Evolutionary conservation across 2,113 vertebrate genomes (phyloP).

Genomic region (Leptodactylus fuscus): DNA sequence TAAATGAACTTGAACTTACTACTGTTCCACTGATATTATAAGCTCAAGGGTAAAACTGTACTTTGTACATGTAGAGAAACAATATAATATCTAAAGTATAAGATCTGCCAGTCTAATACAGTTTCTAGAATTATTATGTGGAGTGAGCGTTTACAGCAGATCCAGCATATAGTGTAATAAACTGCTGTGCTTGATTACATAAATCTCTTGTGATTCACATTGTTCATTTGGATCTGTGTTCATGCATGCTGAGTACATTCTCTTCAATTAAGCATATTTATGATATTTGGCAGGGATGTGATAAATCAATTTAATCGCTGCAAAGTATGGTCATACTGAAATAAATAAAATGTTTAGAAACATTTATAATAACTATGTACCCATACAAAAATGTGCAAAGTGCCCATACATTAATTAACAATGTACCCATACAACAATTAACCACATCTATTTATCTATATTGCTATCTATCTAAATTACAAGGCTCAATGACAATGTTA

Average conservation of each 20-base stretch:
- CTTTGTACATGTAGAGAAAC: not conserved
- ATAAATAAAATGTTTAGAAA: conserved; percentile 57
- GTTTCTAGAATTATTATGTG: not conserved
- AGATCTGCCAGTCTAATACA: not conserved
- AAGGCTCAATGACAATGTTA: not conserved
- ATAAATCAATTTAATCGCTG: conserved; percentile 65
- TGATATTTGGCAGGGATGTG: conserved; percentile 48
- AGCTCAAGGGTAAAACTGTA: not conserved
- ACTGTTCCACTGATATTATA: not conserved
- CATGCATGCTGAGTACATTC: conserved; percentile 44
- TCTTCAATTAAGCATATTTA: conserved; percentile 6
- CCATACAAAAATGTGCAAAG: too few relatives aligned
- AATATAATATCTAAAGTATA: not conserved
- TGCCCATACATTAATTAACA: too few relatives aligned
- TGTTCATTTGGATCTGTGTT: not conserved
- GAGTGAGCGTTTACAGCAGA: conserved; percentile 46
- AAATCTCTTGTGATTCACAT: conserved; percentile 56
- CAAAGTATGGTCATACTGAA: conserved; percentile 62
- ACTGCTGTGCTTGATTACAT: conserved; percentile 64
- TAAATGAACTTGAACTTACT: not conserved
- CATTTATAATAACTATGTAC: conserved; percentile 63
- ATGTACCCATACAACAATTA: not conserved
- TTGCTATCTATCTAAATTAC: not conserved
- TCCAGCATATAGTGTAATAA: conserved; percentile 58
- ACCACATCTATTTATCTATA: not conserved